Base-by-base conservation (phyloP, 2,797 vertebrate genomes). In the Melanotaenia nigrans region DNA sequence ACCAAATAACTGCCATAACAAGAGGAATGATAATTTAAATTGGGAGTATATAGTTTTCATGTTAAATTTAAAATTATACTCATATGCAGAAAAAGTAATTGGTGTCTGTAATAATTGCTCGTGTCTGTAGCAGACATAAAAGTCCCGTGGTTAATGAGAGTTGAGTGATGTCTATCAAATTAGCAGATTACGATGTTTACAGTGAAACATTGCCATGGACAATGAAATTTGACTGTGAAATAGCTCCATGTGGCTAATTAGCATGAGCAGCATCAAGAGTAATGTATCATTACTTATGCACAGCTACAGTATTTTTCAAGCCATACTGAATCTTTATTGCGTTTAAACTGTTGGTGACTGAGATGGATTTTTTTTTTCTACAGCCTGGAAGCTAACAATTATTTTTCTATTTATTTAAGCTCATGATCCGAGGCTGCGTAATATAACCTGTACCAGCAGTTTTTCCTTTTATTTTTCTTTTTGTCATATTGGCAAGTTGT, bases 1-100 rank as follows among this genome's bases (percentile, higher is more conserved):
- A 7, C 77, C 63, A 85, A 71, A 84, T 76, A 51, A 53, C 56
- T 60, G 71, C 61, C 61, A 55, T 66, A 1, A 35, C 10, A 2
- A 9, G 4, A 47, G 18, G 65, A 13, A 28, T n/a, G n/a, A 78
- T 49, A 30, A 75, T 65, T 63, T 55, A 24, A 25, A 56, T 10
- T 32, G 5, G n/a, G 55, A 22, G 24, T 62, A 68, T 55, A 42
- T 16, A 22, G 58, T 36, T 58, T 69, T 51, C 20, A 47, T 54
- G 18, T 42, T 8, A 9, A 55, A 71, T 42, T 54, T 4, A 30
- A 45, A 71, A 66, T 30, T 20, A 33, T 35, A 35, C 5, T 33
- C 14, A 58, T 58, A 71, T 45, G 30, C 63, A 42, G 6, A 28
- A 20, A 45, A 33, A 69, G 13, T 40, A 58, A 47, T 53, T 72